Conservation (phyloP, 1,140 invertebrate genomes). For the Dreissena rostriformis region DNA sequence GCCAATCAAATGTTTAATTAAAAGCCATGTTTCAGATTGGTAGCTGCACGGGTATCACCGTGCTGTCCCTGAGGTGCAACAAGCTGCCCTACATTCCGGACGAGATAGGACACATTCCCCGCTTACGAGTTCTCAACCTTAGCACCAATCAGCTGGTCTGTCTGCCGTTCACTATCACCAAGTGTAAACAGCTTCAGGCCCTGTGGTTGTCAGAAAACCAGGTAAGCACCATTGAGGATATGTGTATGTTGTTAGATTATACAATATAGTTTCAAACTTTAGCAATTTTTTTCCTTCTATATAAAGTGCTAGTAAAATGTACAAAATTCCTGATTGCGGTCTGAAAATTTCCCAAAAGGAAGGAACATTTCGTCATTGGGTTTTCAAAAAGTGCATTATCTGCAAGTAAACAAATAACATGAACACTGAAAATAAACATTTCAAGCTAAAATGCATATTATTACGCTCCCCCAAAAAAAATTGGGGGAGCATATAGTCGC, state of each 20-base stretch:
- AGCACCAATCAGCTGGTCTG: conserved; percentile 93
- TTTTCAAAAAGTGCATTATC: too few species aligned
- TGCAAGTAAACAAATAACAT: too few species aligned
- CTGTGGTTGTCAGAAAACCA: conserved; percentile 96
- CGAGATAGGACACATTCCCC: conserved; percentile 93
- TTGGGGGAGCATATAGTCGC: too few species aligned
- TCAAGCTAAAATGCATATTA: too few species aligned
- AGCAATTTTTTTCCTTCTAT: too few species aligned
- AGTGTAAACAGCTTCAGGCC: conserved; percentile 92
- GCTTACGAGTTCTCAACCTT: conserved; percentile 94
- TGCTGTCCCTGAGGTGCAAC: conserved; percentile 94
- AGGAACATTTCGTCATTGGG: too few species aligned
- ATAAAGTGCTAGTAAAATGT: too few species aligned
- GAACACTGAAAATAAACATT: too few species aligned
- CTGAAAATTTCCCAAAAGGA: too few species aligned
- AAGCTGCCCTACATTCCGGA: conserved; percentile 90
- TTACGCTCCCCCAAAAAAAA: too few species aligned
- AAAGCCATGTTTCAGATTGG: conserved; percentile 87
- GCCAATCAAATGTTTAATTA: too few species aligned
- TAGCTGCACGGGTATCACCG: conserved; percentile 91
- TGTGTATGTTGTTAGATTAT: not conserved
- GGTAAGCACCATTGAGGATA: conserved; percentile 64
- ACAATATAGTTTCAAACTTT: not conserved
- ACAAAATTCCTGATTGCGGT: too few species aligned
- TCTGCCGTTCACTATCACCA: conserved; percentile 93